Evolutionary conservation across 2,113 vertebrate genomes (phyloP).

Genomic region (Castor canadensis): DNA sequence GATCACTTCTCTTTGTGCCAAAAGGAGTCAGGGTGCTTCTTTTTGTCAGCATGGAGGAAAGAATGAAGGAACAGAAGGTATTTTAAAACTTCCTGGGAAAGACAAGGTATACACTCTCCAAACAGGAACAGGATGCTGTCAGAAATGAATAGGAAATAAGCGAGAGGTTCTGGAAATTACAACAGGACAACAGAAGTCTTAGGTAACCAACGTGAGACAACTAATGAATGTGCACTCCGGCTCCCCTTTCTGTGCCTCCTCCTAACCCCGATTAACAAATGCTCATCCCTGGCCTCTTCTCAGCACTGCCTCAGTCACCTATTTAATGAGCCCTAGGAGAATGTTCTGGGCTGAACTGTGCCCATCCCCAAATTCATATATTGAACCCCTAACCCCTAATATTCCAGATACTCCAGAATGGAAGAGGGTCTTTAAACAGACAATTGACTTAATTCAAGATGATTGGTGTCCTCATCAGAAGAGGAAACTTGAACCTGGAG

Average conservation of each 20-base stretch:
- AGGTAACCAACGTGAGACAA: too few species aligned
- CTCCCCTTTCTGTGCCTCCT: neutral
- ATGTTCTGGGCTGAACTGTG: neutral
- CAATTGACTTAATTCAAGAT: neutral
- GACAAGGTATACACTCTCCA: neutral
- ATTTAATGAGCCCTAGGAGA: neutral
- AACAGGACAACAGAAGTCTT: neutral
- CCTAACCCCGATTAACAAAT: neutral
- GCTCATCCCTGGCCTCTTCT: too few species aligned
- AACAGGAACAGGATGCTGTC: neutral
- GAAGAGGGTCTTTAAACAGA: neutral
- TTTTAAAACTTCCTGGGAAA: neutral
- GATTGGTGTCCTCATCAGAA: neutral
- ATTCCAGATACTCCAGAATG: neutral
- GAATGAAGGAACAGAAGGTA: neutral
- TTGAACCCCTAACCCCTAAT: neutral
- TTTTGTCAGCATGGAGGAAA: neutral
- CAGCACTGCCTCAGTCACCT: neutral
- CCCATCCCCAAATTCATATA: neutral
- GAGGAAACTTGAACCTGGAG: neutral
- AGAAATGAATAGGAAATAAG: neutral
- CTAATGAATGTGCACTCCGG: neutral
- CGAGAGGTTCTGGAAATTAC: neutral
- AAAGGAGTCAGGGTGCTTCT: too few species aligned
- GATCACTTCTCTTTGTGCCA: neutral